Evolutionary conservation across 1,140 invertebrate genomes (phyloP).

Genomic region (Macrocentrus cingulum): DNA sequence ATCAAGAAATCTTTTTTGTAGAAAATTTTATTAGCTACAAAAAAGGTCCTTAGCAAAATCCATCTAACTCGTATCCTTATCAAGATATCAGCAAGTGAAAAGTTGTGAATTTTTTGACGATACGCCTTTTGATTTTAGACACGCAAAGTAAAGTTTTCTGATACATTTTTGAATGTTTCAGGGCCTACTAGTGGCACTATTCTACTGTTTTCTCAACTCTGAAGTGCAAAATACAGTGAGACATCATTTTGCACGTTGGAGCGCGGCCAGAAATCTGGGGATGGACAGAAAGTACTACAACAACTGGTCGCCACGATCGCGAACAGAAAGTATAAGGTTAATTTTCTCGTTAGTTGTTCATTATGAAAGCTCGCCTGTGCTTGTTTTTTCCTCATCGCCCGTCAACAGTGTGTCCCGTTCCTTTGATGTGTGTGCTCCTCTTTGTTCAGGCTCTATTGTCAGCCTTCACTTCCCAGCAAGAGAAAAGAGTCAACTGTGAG

Average conservation of each 20-base stretch:
- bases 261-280: constrained; percentile 64
- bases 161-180: constrained; percentile 56
- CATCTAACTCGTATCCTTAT: too few relatives aligned
- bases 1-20: too few relatives aligned
- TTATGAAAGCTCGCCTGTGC: too few relatives aligned
- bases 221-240: constrained; percentile 84
- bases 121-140: too few relatives aligned
- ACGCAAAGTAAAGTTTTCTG: not conserved
- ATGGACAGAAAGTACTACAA: constrained; percentile 67
- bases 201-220: constrained; percentile 91
- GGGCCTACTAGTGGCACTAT: constrained; percentile 83
- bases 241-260: constrained; percentile 80
- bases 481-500: constrained; percentile 71
- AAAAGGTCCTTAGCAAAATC: too few relatives aligned
- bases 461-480: constrained; percentile 61
- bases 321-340: constrained; percentile 79
- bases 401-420: constrained; percentile 2
- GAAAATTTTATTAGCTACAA: too few relatives aligned
- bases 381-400: too few relatives aligned
- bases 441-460: constrained; percentile 63
- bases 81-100: too few relatives aligned
- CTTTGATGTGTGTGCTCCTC: too few relatives aligned
- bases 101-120: too few relatives aligned
- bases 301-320: constrained; percentile 77
- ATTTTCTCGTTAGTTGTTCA: not conserved